Conservation (phyloP, 2,113 vertebrate genomes). For the Myotis yumanensis region DNA sequence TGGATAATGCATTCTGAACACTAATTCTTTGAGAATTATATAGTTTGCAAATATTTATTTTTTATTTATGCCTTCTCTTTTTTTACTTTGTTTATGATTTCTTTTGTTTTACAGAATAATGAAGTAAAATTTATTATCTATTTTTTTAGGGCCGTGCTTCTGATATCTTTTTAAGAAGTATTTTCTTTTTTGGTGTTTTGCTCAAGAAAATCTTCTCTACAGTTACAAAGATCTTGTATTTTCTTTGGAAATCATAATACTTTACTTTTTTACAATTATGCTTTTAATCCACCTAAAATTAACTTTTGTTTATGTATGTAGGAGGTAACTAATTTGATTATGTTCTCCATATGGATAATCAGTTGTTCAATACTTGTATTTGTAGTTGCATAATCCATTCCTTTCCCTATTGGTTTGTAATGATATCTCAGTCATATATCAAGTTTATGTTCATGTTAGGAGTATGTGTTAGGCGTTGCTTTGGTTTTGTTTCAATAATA, state of each 20-base stretch:
- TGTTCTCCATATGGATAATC: background rate
- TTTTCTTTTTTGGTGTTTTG: background rate
- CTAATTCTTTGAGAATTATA: background rate
- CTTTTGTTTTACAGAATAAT: background rate
- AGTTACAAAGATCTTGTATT: background rate
- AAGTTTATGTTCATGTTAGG: background rate
- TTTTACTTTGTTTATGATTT: background rate
- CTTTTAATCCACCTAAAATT: background rate
- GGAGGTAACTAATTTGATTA: background rate
- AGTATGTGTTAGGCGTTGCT: background rate
- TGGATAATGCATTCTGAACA: background rate
- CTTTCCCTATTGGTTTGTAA: background rate
- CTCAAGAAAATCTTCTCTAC: background rate
- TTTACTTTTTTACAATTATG: slow-evolving; percentile 2
- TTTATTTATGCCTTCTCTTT: background rate
- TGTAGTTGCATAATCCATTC: background rate
- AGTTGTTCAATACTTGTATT: background rate
- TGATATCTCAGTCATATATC: background rate
- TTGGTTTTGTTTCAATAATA: background rate
- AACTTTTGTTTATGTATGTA: background rate
- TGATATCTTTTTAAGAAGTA: background rate
- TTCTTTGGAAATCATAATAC: background rate
- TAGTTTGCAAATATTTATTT: background rate
- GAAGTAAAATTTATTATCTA: background rate
- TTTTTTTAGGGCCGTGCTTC: background rate